These are phyloP conservation scores for Aphidius ervi DNA, from an alignment of 1,140 invertebrate species.

Conservation along the genomic window DNA sequence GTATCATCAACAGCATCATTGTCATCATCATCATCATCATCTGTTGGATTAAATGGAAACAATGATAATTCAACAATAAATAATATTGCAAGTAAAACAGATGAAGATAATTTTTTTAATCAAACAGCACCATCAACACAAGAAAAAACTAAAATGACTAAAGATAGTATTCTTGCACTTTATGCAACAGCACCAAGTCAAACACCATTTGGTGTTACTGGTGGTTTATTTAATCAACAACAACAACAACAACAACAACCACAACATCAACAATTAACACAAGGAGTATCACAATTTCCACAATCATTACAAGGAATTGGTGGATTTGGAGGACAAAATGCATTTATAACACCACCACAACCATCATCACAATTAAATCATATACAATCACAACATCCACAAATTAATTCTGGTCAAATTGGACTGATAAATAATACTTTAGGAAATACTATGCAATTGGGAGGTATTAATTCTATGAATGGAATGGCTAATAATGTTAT, in stretches of 20 bases:
- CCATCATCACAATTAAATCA: slow-evolving; percentile 31
- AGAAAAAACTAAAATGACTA: slow-evolving; percentile 80
- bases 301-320: slow-evolving; percentile 35
- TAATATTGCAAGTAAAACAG: slow-evolving; percentile 59
- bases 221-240: slow-evolving; percentile 44
- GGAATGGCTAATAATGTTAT: slow-evolving; percentile 36
- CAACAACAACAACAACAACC: slow-evolving; percentile 5
- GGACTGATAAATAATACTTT: slow-evolving; percentile 25
- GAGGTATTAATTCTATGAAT: slow-evolving; percentile 35
- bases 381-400: slow-evolving; percentile 16
- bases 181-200: slow-evolving; percentile 62
- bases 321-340: slow-evolving; percentile 35
- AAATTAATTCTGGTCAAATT: slow-evolving; percentile 19
- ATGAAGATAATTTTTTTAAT: slow-evolving; percentile 88
- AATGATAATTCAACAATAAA: slow-evolving; percentile 35
- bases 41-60: slow-evolving; percentile 30
- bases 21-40: slow-evolving; percentile 30
- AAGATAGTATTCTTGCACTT: slow-evolving; percentile 89
- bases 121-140: slow-evolving; percentile 71
- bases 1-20: slow-evolving; percentile 29
- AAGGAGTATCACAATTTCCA: slow-evolving; percentile 35
- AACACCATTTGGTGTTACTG: slow-evolving; percentile 37
- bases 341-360: slow-evolving; percentile 27
- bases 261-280: no score
- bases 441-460: slow-evolving; percentile 23